Base-by-base conservation (phyloP, 1,140 invertebrate species). In the Lepeophtheirus salmonis region DNA sequence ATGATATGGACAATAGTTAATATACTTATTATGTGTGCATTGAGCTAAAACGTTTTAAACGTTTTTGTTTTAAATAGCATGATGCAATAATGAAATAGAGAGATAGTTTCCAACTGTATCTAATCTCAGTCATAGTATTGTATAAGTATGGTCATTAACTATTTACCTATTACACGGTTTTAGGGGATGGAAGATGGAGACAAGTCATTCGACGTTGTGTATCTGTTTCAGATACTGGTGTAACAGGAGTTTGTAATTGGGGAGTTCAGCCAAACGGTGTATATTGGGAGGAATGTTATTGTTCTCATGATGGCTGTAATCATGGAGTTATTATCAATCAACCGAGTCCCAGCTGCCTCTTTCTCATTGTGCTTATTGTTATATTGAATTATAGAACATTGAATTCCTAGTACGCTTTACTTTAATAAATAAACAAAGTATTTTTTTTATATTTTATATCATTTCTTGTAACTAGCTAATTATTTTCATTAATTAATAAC, bases 221-320 rank as follows among this genome's bases (percentile, higher is more conserved):
- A 2, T 89, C 86, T 0, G 84, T 91, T 1, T 79, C 86, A 4
- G 86, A 87, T 63, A 89, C 83, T 24, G 88, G 88, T 65, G 86
- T 88, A 0, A 89, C 86, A 0, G 84, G 84, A 48, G 86, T 89
- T 1, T 94, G 89, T 67, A 91, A 92, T 68, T 92, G 89, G 88
- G 89, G 89, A 14, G 86, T 91, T 13, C 81, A 86, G 64, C 81
- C 86, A 60, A 91, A 92, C 67, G 87, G 88, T 2, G 84, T 88
- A 0, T 94, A 89, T 67, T 94, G 88, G 88, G 86, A 94, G 70
- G 86, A 91, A 69, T 94, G 89, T 68, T 92, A 90, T 66, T 94
- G 89, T 70, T 84, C 86, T 0, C 78, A 81, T 62, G 86, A 92
- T 69, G 79, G 80, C 63, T 94, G 89, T 67, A 94, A 92, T 70